Base-by-base conservation (phyloP, 2,113 vertebrate species). In the Mola mola region DNA sequence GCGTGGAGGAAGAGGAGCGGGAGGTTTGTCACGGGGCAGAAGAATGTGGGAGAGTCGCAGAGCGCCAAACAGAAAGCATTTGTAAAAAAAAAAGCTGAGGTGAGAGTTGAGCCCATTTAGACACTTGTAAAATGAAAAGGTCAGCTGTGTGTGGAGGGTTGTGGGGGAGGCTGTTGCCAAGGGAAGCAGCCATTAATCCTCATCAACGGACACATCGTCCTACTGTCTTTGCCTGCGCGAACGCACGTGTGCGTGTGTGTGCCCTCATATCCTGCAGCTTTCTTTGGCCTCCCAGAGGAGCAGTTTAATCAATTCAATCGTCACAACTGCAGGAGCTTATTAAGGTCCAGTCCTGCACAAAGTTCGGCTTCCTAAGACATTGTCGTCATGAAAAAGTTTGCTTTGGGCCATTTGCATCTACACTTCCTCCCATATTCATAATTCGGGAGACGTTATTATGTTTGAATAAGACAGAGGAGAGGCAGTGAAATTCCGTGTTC, bases 121-220 rank as follows among this genome's bases (percentile, higher is more conserved):
- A 34, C 17, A 38, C 10, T 29, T 31, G 36, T 16, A 8, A 37
- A 49, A 13, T 16, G 7, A 44, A 62, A 50, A 40, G 40, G 53
- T 42, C 56, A 15, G 6, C 1, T 0, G 33, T 9, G 49, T 25
- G 20, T 20, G 43, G 10, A 40, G n/a, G 7, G 22, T 19, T 47
- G 20, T 25, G 29, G 36, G 8, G 3, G n/a, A 47, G 34, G 6
- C 20, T 4, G 24, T 15, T 55, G 61, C 61, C 66, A 24, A 11
- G 17, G 56, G 72, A 22, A 8, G 29, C 24, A 17, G 33, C 19
- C 37, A 66, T 76, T 71, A 51, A 72, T 84, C 78, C 76, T 71
- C 60, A 36, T 74, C 68, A 82, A 72, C 57, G 66, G 52, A 3
- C 66, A 62, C 59, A 48, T 78, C 52, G 50, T 66, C 46, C 29